phyloP scores from a whole-genome alignment of 2,113 vertebrate species.

The Circaetus cinerascens region DNA sequence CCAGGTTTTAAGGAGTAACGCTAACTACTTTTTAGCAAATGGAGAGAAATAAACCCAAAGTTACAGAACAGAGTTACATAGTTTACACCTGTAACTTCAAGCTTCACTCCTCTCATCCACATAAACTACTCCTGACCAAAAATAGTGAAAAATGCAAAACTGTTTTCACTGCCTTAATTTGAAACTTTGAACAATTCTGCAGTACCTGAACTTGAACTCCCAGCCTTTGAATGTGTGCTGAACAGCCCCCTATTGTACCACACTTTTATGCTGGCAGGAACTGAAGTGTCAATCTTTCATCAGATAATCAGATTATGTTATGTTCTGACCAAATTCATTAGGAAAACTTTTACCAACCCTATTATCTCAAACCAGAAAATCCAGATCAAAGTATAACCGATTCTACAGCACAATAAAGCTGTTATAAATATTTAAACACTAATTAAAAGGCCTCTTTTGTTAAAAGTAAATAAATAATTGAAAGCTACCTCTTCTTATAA shows the following conservation, averaged over 20 bases:
- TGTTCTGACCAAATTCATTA: slow-evolving; percentile 62
- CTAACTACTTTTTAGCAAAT: not conserved
- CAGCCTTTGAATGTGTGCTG: slow-evolving; percentile 2
- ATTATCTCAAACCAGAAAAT: slow-evolving; percentile 56
- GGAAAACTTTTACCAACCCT: slow-evolving; percentile 56
- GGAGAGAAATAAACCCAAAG: not conserved
- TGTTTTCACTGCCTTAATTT: not conserved
- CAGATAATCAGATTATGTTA: slow-evolving; percentile 33
- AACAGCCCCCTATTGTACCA: slow-evolving; percentile 56
- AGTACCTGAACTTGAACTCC: slow-evolving; percentile 61
- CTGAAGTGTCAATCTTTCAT: slow-evolving; percentile 37
- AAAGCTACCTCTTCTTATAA: slow-evolving; percentile 30
- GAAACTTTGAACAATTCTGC: not conserved
- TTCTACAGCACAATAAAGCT: slow-evolving; percentile 59
- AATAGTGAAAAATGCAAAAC: not conserved
- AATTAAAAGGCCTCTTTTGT: slow-evolving; percentile 46
- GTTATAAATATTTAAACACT: slow-evolving; percentile 67
- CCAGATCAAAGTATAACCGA: slow-evolving; percentile 51
- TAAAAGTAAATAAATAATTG: slow-evolving; percentile 65
- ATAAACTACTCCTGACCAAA: not conserved
- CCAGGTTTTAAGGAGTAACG: accelerated
- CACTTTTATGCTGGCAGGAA: slow-evolving; percentile 24
- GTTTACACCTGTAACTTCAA: not conserved
- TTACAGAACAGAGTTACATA: not conserved
- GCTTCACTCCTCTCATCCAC: not conserved